A percentile compares a stretch with the other conserved stretches of the same genome.
These are phyloP conservation scores for Saxidomus purpurata DNA, from an alignment of 1,140 invertebrate species.

Conservation along the genomic window DNA sequence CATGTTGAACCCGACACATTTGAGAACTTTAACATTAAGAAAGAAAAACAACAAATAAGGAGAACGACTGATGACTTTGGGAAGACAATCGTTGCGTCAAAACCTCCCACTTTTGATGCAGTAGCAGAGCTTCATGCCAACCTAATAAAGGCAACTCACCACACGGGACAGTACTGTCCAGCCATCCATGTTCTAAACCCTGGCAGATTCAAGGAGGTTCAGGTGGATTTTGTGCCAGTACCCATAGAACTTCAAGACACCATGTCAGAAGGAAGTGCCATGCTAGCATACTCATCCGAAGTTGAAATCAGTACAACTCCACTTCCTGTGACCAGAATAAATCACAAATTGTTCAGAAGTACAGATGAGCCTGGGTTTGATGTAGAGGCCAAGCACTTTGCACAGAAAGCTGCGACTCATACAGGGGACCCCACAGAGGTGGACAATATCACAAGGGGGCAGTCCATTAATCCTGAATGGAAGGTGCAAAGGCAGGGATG, in stretches of 20 bases:
- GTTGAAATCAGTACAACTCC: constrained; percentile 4
- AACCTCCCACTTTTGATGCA: background rate
- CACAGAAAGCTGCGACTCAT: background rate
- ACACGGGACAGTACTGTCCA: constrained; percentile 16
- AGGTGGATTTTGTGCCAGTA: background rate
- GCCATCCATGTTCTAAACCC: constrained; percentile 7
- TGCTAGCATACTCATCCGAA: background rate
- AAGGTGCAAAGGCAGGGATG: background rate
- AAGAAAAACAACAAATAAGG: background rate
- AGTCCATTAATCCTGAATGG: constrained; percentile 2
- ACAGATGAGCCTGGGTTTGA: background rate
- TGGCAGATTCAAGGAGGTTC: background rate
- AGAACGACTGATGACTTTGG: constrained; percentile 28
- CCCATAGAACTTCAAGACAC: background rate
- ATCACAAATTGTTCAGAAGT: background rate
- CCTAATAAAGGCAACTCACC: constrained; percentile 21
- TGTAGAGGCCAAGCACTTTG: background rate
- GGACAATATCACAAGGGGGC: background rate
- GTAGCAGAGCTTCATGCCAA: background rate
- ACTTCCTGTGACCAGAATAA: background rate
- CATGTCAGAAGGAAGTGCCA: background rate
- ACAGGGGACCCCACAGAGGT: background rate
- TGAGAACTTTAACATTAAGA: constrained; percentile 20
- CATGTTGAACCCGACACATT: background rate
- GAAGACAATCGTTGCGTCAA: background rate